A percentile compares a stretch with the other conserved stretches of the same genome.
Evolutionary conservation across 2,888 invertebrate genomes (phyloP).

Genomic region (Drosophila maculinotata): DNA sequence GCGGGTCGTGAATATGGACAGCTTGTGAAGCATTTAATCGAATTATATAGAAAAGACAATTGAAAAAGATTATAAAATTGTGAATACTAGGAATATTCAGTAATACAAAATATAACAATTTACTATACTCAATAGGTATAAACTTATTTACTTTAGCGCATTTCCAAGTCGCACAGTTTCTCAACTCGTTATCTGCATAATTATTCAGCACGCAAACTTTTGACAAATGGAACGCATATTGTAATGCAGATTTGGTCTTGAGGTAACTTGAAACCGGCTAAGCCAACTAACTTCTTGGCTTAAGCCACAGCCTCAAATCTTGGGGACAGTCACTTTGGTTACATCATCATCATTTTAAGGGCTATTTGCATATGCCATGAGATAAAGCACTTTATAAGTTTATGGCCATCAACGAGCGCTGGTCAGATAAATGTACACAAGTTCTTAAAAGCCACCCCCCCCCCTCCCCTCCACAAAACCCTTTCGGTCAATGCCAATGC

Average conservation of each 20-base stretch:
- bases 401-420: conserved; percentile 38
- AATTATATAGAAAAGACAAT: conserved; percentile 2
- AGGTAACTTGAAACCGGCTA: conserved; percentile 49
- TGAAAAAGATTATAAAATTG: conserved; percentile 1
- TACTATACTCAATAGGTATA: too few species aligned
- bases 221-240: conserved; percentile 67
- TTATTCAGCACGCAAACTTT: conserved; percentile 41
- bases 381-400: conserved; percentile 58
- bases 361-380: conserved; percentile 53
- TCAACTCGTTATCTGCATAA: conserved; percentile 27
- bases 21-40: conserved; percentile 11
- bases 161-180: conserved; percentile 5
- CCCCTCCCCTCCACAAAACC: background rate
- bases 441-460: conserved; percentile 56
- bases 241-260: conserved; percentile 69
- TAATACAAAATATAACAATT: too few species aligned
- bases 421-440: conserved; percentile 41
- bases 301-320: conserved; percentile 12
- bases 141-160: conserved; percentile 9
- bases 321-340: conserved; percentile 2
- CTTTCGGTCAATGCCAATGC: conserved; percentile 49
- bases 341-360: conserved; percentile 42
- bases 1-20: conserved; percentile 16
- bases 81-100: too few species aligned
- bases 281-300: conserved; percentile 29